Percentiles rank a stretch among this genome's conserved stretches.
Conservation (phyloP, 2,888 invertebrate species). For the Brachypalpus laphriformis region DNA sequence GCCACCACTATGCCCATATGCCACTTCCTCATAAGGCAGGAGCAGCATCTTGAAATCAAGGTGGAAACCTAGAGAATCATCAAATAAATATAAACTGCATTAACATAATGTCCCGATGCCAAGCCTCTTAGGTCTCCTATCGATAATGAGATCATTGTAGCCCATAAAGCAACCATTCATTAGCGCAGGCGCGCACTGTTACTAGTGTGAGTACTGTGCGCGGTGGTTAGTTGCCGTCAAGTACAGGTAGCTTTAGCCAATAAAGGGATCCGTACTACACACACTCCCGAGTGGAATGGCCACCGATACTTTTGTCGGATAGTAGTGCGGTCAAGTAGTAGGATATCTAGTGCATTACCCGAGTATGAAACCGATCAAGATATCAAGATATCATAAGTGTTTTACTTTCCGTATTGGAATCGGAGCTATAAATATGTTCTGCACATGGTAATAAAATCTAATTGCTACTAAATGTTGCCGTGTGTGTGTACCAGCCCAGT, state of each 20-base stretch:
- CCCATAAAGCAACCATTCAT: constrained; percentile 73
- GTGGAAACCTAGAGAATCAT: constrained; percentile 68
- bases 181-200: constrained; percentile 58
- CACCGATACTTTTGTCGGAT: neutral
- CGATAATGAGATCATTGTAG: constrained; percentile 74
- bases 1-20: constrained; percentile 54
- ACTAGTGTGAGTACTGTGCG: neutral
- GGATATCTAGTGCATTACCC: constrained; percentile 61
- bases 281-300: neutral
- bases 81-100: constrained; percentile 74
- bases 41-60: constrained; percentile 54
- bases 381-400: constrained; percentile 70
- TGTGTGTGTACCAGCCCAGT: neutral
- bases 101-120: constrained; percentile 67
- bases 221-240: neutral
- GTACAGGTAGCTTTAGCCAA: constrained; percentile 40
- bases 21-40: constrained; percentile 70
- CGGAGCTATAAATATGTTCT: constrained; percentile 65
- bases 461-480: constrained; percentile 52
- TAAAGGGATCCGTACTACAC: constrained; percentile 19
- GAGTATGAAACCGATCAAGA: constrained; percentile 71
- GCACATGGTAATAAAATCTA: constrained; percentile 65
- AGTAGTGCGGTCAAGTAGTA: neutral
- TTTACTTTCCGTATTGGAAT: constrained; percentile 59
- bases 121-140: constrained; percentile 61